A percentile compares a stretch with the other conserved stretches of the same genome.
Conservation (phyloP, 1,140 invertebrate genomes). For the Cydia fagiglandana region DNA sequence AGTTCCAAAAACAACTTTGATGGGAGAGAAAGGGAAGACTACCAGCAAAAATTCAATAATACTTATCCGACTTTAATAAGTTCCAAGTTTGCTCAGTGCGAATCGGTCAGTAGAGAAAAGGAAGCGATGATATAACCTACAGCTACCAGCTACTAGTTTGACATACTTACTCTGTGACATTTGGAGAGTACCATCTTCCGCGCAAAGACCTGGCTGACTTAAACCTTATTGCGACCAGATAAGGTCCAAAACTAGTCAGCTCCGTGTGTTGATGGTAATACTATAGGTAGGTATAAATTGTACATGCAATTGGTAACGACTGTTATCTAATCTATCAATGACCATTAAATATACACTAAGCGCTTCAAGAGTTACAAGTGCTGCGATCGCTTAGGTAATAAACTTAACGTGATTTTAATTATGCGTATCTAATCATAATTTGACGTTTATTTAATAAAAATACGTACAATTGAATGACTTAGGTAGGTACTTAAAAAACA, state of each 20-base stretch:
- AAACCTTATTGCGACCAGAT: too few species aligned
- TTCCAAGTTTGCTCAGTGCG: not conserved
- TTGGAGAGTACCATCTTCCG: not conserved
- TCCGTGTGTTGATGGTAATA: not conserved
- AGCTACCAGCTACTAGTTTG: not conserved
- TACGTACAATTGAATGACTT: too few species aligned
- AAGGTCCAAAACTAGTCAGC: too few species aligned
- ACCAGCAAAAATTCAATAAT: too few species aligned
- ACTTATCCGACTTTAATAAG: not conserved
- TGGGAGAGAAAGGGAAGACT: too few species aligned
- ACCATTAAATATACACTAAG: not conserved
- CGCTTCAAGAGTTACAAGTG: not conserved
- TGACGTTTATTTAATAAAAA: too few species aligned
- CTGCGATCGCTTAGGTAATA: not conserved
- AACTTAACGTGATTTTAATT: not conserved
- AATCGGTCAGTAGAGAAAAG: constrained; percentile 14
- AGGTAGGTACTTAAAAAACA: too few species aligned
- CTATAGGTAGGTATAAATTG: too few species aligned
- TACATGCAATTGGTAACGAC: not conserved
- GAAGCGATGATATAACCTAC: constrained; percentile 10
- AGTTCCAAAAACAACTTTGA: too few species aligned
- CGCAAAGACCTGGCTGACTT: too few species aligned
- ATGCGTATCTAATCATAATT: not conserved
- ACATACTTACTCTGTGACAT: not conserved
- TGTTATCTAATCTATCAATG: constrained; percentile 9